These are phyloP conservation scores for Sarcophaga caerulescens DNA, from an alignment of 2,888 invertebrate species.

Conservation along the genomic window DNA sequence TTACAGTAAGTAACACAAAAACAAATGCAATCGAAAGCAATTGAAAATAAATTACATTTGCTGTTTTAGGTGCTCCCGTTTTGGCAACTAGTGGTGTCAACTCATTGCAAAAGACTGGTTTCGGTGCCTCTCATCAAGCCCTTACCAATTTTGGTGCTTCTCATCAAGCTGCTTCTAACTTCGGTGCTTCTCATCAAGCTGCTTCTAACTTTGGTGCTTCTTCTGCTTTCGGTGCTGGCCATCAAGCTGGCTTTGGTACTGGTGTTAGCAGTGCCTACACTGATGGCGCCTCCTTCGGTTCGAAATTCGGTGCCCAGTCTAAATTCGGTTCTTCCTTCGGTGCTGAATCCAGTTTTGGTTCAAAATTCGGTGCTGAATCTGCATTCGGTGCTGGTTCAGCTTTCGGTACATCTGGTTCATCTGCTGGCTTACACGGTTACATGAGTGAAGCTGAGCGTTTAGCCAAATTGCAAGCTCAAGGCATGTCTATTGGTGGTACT, in stretches of 20 bases:
- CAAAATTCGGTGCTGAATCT: constrained; percentile 68
- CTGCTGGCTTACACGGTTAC: constrained; percentile 73
- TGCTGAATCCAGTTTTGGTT: constrained; percentile 68
- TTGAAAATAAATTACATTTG: no score
- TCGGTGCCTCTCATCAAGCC: constrained; percentile 41
- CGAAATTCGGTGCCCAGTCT: constrained; percentile 57
- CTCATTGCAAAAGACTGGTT: constrained; percentile 47
- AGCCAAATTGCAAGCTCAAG: constrained; percentile 77
- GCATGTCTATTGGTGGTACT: constrained; percentile 71
- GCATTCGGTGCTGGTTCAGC: constrained; percentile 53
- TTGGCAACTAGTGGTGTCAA: constrained; percentile 35
- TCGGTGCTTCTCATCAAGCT: constrained; percentile 24
- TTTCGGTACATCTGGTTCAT: constrained; percentile 16
- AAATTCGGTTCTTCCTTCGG: constrained; percentile 68
- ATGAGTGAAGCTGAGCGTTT: constrained; percentile 78
- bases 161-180: constrained; percentile 40
- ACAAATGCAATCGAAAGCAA: no score
- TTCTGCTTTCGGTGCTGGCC: constrained; percentile 20
- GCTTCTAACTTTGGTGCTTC: constrained; percentile 32
- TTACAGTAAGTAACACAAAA: constrained; percentile 29
- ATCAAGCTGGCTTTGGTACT: constrained; percentile 22
- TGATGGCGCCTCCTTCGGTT: constrained; percentile 53
- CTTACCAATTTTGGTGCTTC: constrained; percentile 33
- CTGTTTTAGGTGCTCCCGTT: constrained; percentile 25
- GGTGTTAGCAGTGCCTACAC: constrained; percentile 51